phyloP scores from a whole-genome alignment of 92 coral and sea anemone species.

The Palythoa heliodiscus region DNA sequence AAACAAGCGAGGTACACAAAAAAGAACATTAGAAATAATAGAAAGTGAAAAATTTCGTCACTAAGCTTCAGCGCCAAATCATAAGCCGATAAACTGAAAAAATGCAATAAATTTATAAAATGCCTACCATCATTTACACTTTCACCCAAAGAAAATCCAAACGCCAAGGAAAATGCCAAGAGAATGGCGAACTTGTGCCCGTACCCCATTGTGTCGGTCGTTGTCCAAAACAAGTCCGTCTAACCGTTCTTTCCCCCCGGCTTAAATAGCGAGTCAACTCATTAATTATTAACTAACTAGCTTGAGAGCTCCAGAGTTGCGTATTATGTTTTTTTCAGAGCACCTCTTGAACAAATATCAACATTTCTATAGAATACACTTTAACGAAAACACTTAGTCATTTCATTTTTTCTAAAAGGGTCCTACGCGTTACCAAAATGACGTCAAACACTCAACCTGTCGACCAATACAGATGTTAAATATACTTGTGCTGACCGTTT shows the following conservation, averaged over 20 bases:
- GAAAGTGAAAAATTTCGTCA: too few relatives aligned
- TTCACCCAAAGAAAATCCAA: background rate
- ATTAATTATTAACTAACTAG: background rate
- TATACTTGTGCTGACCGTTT: background rate
- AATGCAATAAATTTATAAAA: too few relatives aligned
- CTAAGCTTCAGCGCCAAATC: too few relatives aligned
- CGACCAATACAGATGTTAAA: background rate
- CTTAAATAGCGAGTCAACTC: background rate
- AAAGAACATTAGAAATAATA: too few relatives aligned
- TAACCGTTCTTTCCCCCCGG: background rate
- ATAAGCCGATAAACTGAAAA: too few relatives aligned
- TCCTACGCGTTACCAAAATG: background rate
- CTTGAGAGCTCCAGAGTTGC: background rate
- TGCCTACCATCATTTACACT: background rate
- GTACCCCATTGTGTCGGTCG: background rate
- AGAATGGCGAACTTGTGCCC: background rate
- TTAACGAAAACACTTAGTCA: background rate
- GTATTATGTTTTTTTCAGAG: background rate
- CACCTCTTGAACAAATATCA: background rate
- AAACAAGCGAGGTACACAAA: too few relatives aligned
- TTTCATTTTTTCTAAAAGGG: background rate
- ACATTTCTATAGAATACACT: background rate
- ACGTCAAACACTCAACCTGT: background rate
- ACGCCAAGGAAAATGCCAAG: background rate
- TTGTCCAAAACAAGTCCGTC: background rate